Conservation (phyloP, 2,888 invertebrate genomes). For the Keiferia lycopersicella region DNA sequence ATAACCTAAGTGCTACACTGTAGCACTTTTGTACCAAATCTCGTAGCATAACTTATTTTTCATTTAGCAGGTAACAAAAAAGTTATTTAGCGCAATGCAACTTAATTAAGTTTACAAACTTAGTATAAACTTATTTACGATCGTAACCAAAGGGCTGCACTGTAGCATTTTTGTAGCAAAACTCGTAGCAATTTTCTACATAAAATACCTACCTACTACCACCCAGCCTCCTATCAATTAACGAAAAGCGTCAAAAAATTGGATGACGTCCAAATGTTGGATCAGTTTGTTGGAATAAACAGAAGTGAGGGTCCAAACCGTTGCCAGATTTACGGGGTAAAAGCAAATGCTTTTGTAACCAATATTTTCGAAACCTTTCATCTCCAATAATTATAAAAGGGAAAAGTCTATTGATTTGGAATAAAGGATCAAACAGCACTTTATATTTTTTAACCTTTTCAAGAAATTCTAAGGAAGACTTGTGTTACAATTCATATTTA, state of each 20-base stretch:
- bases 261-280: slow-evolving; percentile 39
- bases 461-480: no score
- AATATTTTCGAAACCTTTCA: not conserved
- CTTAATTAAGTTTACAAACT: not conserved
- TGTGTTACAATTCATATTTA: not conserved
- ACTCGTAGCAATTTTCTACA: slow-evolving; percentile 14
- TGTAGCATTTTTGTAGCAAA: slow-evolving; percentile 23
- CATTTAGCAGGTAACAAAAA: no score
- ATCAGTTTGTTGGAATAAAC: slow-evolving; percentile 46
- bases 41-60: slow-evolving; percentile 3
- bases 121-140: not conserved
- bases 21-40: slow-evolving; percentile 19
- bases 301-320: slow-evolving; percentile 48
- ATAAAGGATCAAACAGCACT: not conserved
- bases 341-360: slow-evolving; percentile 6
- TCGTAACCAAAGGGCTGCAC: not conserved
- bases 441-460: not conserved
- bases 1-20: no score
- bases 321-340: slow-evolving; percentile 49
- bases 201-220: not conserved
- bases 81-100: not conserved
- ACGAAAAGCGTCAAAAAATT: slow-evolving; percentile 36
- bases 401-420: not conserved
- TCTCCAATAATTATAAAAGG: not conserved
- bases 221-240: slow-evolving; percentile 11